Percentiles rank a stretch among this genome's conserved stretches.
phyloP scores from a whole-genome alignment of 2,113 vertebrate genomes.

The Solea senegalensis region DNA sequence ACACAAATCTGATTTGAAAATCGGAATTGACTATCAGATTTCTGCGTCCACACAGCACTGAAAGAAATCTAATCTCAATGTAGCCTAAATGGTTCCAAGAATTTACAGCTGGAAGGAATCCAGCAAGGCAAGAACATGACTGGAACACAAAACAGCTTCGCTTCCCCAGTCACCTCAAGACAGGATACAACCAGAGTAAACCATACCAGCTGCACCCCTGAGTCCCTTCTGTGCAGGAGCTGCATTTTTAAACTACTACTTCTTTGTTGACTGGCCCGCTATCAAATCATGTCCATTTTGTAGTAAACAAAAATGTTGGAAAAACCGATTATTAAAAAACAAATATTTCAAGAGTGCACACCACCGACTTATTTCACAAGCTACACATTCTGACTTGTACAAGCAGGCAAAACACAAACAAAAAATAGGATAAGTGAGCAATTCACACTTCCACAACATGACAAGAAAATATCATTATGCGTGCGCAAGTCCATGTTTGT shows the following conservation, averaged over 20 bases:
- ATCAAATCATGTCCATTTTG: slow-evolving; percentile 9
- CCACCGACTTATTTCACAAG: background rate
- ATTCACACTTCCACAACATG: background rate
- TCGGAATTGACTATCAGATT: no score
- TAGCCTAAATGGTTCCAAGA: background rate
- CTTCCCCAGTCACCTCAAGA: background rate
- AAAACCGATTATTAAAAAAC: background rate
- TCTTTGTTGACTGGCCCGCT: slow-evolving; percentile 36
- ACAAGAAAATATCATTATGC: background rate
- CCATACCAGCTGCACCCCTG: background rate
- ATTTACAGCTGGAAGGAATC: slow-evolving; percentile 4
- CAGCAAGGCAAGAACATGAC: background rate
- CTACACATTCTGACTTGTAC: background rate
- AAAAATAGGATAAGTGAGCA: background rate
- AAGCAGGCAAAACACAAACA: background rate
- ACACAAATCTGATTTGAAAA: no score
- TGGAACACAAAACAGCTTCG: slow-evolving; percentile 3
- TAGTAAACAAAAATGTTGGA: background rate
- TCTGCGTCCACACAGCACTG: no score
- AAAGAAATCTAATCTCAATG: no score
- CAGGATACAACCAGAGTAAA: background rate
- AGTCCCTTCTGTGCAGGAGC: slow-evolving; percentile 17
- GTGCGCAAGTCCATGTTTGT: background rate
- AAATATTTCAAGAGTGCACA: background rate
- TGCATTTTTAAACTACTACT: slow-evolving; percentile 12